phyloP scores from a whole-genome alignment of 2,113 vertebrate genomes.

The Daubentonia madagascariensis region DNA sequence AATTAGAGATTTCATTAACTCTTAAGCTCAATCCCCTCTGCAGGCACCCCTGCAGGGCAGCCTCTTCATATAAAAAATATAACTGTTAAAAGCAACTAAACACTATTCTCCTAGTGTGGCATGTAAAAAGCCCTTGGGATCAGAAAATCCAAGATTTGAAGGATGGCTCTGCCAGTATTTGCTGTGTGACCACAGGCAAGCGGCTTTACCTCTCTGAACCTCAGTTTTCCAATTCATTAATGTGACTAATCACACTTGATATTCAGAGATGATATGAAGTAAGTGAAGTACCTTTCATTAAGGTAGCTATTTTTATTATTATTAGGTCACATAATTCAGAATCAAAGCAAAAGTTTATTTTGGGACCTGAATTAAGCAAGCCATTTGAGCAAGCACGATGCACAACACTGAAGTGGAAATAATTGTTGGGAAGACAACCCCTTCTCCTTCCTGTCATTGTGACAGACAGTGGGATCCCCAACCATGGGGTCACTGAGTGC shows the following conservation, averaged over 20 bases:
- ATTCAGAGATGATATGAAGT: background rate
- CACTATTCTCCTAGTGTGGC: background rate
- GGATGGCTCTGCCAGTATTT: background rate
- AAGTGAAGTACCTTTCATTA: background rate
- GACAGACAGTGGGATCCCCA: background rate
- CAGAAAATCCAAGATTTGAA: background rate
- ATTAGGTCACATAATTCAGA: background rate
- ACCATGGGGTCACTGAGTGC: background rate
- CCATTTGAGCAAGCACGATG: background rate
- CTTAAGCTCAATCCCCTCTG: background rate
- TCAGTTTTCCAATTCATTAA: background rate
- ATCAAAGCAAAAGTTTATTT: background rate
- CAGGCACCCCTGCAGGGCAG: background rate
- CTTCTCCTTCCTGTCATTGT: background rate
- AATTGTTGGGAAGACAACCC: background rate
- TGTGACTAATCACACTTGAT: background rate
- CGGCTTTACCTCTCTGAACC: background rate
- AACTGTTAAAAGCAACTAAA: background rate
- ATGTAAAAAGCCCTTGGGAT: background rate
- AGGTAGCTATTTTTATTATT: background rate
- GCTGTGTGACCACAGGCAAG: background rate
- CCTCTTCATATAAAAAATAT: background rate
- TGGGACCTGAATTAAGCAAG: background rate
- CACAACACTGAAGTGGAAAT: background rate
- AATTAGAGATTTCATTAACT: background rate